These are phyloP conservation scores for Synanthedon formicaeformis DNA, from an alignment of 2,888 invertebrate genomes.

Conservation along the genomic window DNA sequence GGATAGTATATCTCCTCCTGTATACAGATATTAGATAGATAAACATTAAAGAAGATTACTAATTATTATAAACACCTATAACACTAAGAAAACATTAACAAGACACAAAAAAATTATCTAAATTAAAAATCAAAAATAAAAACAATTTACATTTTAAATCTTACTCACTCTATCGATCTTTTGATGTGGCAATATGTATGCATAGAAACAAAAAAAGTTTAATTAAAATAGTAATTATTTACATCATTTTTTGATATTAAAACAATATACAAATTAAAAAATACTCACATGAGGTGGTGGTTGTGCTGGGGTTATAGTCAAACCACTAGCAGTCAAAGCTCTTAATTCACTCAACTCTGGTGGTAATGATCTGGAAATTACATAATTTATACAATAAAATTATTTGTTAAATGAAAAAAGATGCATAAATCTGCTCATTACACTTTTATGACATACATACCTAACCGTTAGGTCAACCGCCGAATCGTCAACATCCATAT, in stretches of 20 bases:
- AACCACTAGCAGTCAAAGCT: conserved; percentile 72
- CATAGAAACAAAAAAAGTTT: neutral
- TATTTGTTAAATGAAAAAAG: neutral
- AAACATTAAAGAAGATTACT: no score
- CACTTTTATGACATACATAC: conserved; percentile 41
- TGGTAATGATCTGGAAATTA: conserved; percentile 49
- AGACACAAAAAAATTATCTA: no score
- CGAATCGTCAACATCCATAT: conserved; percentile 90
- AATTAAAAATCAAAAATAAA: no score
- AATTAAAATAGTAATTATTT: neutral
- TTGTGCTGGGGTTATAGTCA: conserved; percentile 74
- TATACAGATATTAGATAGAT: no score
- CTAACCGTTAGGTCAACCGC: conserved; percentile 90
- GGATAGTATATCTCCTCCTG: no score
- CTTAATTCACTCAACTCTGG: conserved; percentile 70
- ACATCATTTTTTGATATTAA: neutral
- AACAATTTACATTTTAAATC: neutral
- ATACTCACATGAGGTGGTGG: conserved; percentile 65
- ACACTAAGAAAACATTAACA: no score
- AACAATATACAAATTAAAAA: conserved; percentile 1
- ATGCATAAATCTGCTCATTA: conserved; percentile 2
- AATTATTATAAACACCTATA: no score
- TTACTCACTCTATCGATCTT: conserved; percentile 20
- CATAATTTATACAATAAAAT: conserved; percentile 14
- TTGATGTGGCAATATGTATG: neutral